Evolutionary conservation across 64 coral and sea anemone genomes (phyloP).

Genomic region (Trachythela sp.): DNA sequence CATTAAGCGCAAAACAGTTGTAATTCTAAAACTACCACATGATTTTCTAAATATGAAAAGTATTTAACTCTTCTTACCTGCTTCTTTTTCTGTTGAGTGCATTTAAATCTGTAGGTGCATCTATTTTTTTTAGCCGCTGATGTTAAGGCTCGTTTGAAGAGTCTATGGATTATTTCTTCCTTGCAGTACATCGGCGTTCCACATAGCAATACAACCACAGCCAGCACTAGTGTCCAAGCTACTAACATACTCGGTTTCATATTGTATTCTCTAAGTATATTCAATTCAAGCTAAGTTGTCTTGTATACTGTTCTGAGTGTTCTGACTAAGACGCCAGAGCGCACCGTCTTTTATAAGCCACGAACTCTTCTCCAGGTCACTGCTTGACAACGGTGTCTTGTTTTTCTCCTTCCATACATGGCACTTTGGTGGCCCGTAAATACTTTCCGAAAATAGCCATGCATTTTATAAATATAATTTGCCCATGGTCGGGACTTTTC

Average conservation of each 20-base stretch:
- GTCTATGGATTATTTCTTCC: too few relatives aligned
- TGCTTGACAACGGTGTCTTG: not conserved
- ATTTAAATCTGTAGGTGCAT: too few relatives aligned
- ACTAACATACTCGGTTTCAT: not conserved
- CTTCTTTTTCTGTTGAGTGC: too few relatives aligned
- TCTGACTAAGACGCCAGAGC: not conserved
- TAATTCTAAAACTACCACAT: too few relatives aligned
- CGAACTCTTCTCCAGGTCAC: not conserved
- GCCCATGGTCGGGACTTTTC: not conserved
- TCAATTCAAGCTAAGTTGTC: not conserved
- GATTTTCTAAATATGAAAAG: too few relatives aligned
- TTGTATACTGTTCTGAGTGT: not conserved
- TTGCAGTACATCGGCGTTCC: too few relatives aligned
- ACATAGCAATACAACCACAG: too few relatives aligned
- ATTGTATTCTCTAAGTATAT: not conserved
- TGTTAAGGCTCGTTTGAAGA: too few relatives aligned
- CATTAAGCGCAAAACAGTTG: too few relatives aligned
- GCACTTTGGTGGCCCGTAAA: not conserved
- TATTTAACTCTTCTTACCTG: too few relatives aligned
- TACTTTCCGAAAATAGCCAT: not conserved
- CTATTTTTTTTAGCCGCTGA: too few relatives aligned
- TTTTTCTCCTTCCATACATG: not conserved
- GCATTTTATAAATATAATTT: slow-evolving; percentile 4
- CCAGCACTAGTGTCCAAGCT: not conserved
- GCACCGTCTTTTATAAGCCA: not conserved